These are phyloP conservation scores for Actinernus sp. DNA, from an alignment of 92 coral and sea anemone species.

Conservation along the genomic window DNA sequence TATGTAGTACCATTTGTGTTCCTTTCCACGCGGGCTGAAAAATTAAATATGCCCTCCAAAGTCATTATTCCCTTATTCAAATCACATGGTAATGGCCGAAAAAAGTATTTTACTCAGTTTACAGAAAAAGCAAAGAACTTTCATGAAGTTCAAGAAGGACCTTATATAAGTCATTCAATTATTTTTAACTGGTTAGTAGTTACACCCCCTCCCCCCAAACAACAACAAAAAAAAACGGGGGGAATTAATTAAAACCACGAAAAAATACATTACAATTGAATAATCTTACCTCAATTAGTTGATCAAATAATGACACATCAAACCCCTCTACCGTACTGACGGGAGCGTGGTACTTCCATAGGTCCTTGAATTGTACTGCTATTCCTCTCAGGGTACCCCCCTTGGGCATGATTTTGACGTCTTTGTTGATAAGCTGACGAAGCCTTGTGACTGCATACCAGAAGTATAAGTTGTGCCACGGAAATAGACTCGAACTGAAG, in stretches of 20 bases:
- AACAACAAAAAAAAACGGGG: background rate
- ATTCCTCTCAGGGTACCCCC: conserved; percentile 78
- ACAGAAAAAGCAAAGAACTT: no score
- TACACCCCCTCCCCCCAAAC: background rate
- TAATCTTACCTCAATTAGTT: conserved; percentile 77
- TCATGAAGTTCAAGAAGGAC: no score
- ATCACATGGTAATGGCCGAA: no score
- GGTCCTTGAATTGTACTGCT: conserved; percentile 90
- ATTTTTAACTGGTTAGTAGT: no score
- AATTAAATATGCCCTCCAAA: no score
- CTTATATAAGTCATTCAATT: no score
- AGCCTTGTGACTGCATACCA: conserved; percentile 87
- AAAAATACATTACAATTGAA: no score
- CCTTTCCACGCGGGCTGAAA: no score
- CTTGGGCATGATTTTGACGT: conserved; percentile 70
- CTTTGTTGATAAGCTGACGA: conserved; percentile 18
- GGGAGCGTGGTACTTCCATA: conserved; percentile 96
- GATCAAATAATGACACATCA: conserved; percentile 80
- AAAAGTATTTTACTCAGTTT: no score
- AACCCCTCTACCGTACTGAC: conserved; percentile 85
- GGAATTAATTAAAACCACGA: no score
- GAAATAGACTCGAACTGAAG: conserved; percentile 82
- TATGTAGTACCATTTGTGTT: no score
- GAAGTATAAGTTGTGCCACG: conserved; percentile 95
- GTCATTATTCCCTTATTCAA: no score